Evolutionary conservation across 2,797 vertebrate species (phyloP).

Genomic region (Huso huso): DNA sequence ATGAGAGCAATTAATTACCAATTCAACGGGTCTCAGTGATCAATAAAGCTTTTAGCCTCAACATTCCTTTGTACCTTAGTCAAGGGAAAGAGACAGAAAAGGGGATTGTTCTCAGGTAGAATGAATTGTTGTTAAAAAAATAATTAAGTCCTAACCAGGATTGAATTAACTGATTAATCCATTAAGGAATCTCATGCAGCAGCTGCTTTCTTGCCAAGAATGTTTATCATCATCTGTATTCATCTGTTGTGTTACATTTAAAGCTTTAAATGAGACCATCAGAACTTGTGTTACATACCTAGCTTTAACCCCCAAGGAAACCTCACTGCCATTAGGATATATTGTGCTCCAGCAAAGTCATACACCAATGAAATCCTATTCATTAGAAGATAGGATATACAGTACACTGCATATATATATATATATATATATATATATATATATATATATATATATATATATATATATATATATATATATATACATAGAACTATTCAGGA

Average conservation of each 20-base stretch:
- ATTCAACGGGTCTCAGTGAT: constrained; percentile 33
- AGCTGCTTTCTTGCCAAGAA: constrained; percentile 21
- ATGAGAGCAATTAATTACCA: constrained; percentile 33
- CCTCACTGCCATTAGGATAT: neutral
- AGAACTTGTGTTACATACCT: no score
- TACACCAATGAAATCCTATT: no score
- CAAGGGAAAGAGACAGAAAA: constrained; percentile 25
- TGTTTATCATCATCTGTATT: no score
- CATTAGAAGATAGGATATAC: no score
- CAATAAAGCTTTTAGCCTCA: constrained; percentile 35
- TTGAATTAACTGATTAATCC: constrained; percentile 38
- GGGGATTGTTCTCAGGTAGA: constrained; percentile 35
- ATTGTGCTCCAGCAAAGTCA: neutral
- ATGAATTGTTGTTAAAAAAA: constrained; percentile 26
- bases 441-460: no score
- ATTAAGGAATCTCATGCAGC: constrained; percentile 37
- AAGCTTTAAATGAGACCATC: no score
- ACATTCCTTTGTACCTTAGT: constrained; percentile 29
- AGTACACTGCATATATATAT: no score
- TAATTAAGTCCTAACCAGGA: constrained; percentile 8
- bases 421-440: no score
- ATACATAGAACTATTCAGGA: no score
- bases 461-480: no score
- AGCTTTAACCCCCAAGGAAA: no score
- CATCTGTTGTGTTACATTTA: no score